Conservation (phyloP, 1,140 invertebrate genomes). For the Sarcophaga bullata region DNA sequence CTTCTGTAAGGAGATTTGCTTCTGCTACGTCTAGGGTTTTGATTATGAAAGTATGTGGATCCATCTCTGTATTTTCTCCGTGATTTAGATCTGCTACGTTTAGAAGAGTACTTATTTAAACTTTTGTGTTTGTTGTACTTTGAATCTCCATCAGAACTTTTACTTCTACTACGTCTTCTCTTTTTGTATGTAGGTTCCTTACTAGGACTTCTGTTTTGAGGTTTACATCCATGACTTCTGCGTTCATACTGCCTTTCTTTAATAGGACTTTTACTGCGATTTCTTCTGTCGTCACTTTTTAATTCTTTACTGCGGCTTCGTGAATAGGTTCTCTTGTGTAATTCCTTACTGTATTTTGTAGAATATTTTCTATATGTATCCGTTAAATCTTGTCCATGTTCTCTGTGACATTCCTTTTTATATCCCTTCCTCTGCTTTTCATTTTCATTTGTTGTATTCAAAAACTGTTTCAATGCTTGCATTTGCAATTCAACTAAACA, state of each 20-base stretch:
- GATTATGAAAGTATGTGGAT: not conserved
- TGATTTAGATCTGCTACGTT: not conserved
- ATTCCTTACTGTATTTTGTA: not conserved
- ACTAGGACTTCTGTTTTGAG: not conserved
- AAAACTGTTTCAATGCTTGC: slow-evolving; percentile 50
- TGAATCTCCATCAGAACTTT: not conserved
- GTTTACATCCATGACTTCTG: not conserved
- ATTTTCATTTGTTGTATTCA: not conserved
- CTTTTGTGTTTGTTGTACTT: not conserved
- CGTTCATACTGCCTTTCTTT: not conserved
- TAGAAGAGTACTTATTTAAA: not conserved
- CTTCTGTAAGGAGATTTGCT: not conserved
- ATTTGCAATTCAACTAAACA: slow-evolving; percentile 56
- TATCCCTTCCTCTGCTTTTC: not conserved
- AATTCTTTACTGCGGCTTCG: not conserved
- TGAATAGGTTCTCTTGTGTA: not conserved
- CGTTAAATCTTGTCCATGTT: not conserved
- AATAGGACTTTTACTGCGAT: not conserved
- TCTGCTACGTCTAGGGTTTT: not conserved
- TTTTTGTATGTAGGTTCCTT: not conserved
- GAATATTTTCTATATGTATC: not conserved
- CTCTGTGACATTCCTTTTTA: slow-evolving; percentile 3
- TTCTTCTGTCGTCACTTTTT: not conserved
- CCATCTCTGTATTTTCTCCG: not conserved
- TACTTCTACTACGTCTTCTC: not conserved